A percentile compares a stretch with the other conserved stretches of the same genome.
Evolutionary conservation across 2,113 vertebrate species (phyloP).

Genomic region (Lota lota): DNA sequence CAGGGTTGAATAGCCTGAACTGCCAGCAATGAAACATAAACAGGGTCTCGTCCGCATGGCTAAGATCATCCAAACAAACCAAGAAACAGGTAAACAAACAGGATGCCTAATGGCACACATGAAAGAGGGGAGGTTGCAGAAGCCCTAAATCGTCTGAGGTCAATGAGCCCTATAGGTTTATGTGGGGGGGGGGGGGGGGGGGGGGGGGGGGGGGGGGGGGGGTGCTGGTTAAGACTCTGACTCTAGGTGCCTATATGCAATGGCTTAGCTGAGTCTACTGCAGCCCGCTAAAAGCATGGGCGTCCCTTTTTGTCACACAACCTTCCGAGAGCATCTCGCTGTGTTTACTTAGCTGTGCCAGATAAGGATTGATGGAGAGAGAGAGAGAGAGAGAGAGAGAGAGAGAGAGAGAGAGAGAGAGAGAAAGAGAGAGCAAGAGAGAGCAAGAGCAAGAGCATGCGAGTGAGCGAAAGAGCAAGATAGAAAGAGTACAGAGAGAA

Average conservation of each 20-base stretch:
- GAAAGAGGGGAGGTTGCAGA: constrained; percentile 17
- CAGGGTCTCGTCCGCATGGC: background rate
- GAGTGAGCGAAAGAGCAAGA: no score
- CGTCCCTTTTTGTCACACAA: background rate
- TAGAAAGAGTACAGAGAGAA: background rate
- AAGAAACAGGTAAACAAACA: no score
- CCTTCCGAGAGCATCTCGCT: constrained; percentile 22
- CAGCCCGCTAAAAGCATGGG: constrained; percentile 27
- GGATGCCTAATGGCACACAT: constrained; percentile 7
- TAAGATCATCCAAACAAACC: constrained; percentile 11
- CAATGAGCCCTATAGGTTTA: constrained; percentile 25
- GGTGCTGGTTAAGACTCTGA: constrained; percentile 2
- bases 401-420: no score
- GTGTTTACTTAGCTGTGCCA: constrained; percentile 40
- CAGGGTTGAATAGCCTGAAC: no score
- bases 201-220: constrained; percentile 4
- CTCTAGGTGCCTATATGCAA: constrained; percentile 12
- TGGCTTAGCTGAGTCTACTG: constrained; percentile 19
- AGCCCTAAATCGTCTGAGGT: constrained; percentile 2
- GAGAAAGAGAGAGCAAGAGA: no score
- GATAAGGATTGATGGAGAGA: constrained; percentile 19
- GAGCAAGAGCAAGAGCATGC: no score
- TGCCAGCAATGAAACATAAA: background rate
- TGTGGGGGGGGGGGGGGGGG: constrained; percentile 8
- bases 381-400: no score